Evolutionary conservation across 2,888 invertebrate genomes (phyloP), one percentile per base, ranked within the genome.

Genomic region (Tetranychus truncatus): DNA sequence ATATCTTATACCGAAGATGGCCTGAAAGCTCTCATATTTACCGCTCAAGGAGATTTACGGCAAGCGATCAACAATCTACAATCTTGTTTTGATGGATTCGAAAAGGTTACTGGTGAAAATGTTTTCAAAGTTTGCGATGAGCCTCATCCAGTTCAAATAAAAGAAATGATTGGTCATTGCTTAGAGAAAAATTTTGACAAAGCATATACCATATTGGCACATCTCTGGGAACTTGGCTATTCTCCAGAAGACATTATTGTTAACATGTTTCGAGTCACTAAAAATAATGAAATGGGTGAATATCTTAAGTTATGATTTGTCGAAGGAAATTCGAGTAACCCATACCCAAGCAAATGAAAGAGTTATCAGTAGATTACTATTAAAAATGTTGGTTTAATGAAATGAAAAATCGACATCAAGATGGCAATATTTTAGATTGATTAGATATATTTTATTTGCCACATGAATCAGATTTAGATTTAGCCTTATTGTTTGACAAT

Each of bases 91-190:
- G 93, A 95, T 82, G 94, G 93, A 9, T 96, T 94, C 84, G 90
- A 89, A 1, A 88, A 89, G 80, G 90, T 99, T n/a, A 91, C 89
- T 79, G 88, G 91, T 74, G 90, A 91, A 79, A 92, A 95, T 85
- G 99, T 99, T 24, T 97, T 96, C 82, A 95, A 95, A 87, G 95
- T 97, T 11, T 99, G 99, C 82, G 99, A 99, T 83, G 97, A 99
- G 83, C 99, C 99, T 0, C 97, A 97, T 85, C 99, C 99, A 0
- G 86, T 95, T 82, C 84, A 95, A 2, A 89, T 99, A 73, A 90
- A 91, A 82, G 88, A 89, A 80, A 95, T 97, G 95, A 84, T 99
- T 73, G 88, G 89, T 78, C 86, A 88, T 79, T 97, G 97, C 83
- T 84, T 87, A 0, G 77, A 78, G 75, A 89, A 89, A 69, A 89